Evolutionary conservation across 92 coral and sea anemone species (phyloP).

Genomic region (Actinernus sp.): DNA sequence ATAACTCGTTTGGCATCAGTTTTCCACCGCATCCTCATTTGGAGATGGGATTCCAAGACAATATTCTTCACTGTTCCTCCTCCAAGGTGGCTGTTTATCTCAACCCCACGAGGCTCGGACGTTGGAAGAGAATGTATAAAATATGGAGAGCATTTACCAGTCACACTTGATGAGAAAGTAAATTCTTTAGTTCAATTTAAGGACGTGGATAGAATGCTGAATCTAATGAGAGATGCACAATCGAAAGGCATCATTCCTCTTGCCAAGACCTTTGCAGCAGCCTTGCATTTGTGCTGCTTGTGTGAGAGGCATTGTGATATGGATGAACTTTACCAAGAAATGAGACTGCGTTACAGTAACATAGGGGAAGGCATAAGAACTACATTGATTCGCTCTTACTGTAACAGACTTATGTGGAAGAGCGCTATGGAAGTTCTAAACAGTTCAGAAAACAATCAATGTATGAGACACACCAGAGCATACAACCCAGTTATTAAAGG

Average conservation of each 20-base stretch:
- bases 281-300: constrained; percentile 55
- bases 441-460: constrained; percentile 30
- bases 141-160: too few species aligned
- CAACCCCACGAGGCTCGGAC: too few species aligned
- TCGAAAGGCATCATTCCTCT: constrained; percentile 12
- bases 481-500: constrained; percentile 71
- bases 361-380: constrained; percentile 84
- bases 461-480: constrained; percentile 77
- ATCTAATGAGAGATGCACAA: constrained; percentile 20
- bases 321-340: constrained; percentile 61
- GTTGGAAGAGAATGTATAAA: too few species aligned
- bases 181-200: neutral
- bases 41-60: too few species aligned
- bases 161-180: too few species aligned
- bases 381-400: constrained; percentile 85
- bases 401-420: constrained; percentile 61
- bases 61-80: too few species aligned
- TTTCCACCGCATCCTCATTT: too few species aligned
- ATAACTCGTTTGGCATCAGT: too few species aligned
- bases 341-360: constrained; percentile 36
- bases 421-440: constrained; percentile 62
- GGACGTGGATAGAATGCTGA: constrained; percentile 1
- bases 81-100: too few species aligned
- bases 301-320: constrained; percentile 65
- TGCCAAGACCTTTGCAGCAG: constrained; percentile 40